Conservation (phyloP, 2,888 invertebrate species). For the Pachydiplax longipennis region DNA sequence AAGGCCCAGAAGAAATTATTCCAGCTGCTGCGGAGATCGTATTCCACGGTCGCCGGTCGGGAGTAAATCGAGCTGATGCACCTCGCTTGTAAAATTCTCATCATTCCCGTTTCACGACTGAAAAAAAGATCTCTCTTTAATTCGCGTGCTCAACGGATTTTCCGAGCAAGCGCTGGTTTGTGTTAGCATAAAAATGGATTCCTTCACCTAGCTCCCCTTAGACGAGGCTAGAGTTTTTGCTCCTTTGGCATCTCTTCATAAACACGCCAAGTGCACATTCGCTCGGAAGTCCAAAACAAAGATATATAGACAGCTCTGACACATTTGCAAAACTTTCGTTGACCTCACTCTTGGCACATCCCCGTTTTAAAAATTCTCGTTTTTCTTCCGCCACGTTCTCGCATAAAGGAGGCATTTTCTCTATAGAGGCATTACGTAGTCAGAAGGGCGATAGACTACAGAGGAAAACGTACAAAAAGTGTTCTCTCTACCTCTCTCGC, state of each 20-base stretch:
- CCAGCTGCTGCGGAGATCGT: too few relatives aligned
- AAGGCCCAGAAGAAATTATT: too few relatives aligned
- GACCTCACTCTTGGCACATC: slow-evolving; percentile 9
- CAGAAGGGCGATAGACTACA: neutral
- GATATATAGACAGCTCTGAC: neutral
- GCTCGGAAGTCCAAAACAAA: neutral
- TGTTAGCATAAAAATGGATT: too few relatives aligned
- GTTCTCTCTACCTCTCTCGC: neutral
- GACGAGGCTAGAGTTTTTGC: too few relatives aligned
- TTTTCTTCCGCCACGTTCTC: neutral
- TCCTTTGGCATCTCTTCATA: neutral
- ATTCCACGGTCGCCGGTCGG: too few relatives aligned
- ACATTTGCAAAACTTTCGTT: neutral
- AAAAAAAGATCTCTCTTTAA: too few relatives aligned
- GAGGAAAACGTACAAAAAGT: neutral
- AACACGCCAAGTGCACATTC: neutral
- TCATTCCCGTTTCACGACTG: too few relatives aligned
- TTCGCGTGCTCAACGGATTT: too few relatives aligned
- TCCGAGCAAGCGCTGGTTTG: too few relatives aligned
- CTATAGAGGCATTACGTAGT: neutral
- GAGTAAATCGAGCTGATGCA: too few relatives aligned
- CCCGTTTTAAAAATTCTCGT: neutral
- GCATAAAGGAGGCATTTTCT: neutral
- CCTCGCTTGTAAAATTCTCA: too few relatives aligned
- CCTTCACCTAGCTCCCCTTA: too few relatives aligned